A percentile compares a stretch with the other conserved stretches of the same genome.
These are phyloP conservation scores for Hemitrygon akajei DNA, from an alignment of 2,797 vertebrate genomes.

Conservation along the genomic window DNA sequence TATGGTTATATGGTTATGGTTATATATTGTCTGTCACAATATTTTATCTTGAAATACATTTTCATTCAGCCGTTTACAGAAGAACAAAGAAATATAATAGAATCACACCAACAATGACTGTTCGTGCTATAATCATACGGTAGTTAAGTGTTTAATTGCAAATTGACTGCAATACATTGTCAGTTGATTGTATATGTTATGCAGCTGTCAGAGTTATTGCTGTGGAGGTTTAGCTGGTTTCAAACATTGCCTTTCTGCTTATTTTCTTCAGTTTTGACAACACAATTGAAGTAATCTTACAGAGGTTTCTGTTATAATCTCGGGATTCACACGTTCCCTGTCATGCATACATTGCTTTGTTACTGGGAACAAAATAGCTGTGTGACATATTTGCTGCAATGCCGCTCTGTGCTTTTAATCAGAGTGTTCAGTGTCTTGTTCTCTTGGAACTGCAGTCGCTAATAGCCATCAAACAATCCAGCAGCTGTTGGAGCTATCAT, in stretches of 20 bases:
- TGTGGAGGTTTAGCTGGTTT: not conserved
- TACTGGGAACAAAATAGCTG: not conserved
- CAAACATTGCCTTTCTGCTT: not conserved
- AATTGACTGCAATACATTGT: not conserved
- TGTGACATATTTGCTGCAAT: not conserved
- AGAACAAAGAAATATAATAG: no score
- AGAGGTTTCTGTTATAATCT: conserved; percentile 14
- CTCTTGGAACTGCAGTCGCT: not conserved
- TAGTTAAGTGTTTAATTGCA: not conserved
- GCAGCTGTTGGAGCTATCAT: conserved; percentile 5
- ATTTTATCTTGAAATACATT: no score
- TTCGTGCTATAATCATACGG: not conserved
- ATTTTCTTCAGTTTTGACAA: not conserved
- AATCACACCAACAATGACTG: no score
- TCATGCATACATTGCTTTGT: not conserved
- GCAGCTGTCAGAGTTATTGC: not conserved
- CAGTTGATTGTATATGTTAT: not conserved
- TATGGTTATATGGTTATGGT: no score
- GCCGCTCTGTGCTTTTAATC: not conserved
- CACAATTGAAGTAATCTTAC: not conserved
- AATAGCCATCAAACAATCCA: not conserved
- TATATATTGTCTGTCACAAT: no score
- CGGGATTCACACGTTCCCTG: not conserved
- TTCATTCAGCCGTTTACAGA: no score
- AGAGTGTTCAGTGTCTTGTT: not conserved